Conservation (phyloP, 2,113 vertebrate genomes). For the Dendropsophus ebraccatus region DNA sequence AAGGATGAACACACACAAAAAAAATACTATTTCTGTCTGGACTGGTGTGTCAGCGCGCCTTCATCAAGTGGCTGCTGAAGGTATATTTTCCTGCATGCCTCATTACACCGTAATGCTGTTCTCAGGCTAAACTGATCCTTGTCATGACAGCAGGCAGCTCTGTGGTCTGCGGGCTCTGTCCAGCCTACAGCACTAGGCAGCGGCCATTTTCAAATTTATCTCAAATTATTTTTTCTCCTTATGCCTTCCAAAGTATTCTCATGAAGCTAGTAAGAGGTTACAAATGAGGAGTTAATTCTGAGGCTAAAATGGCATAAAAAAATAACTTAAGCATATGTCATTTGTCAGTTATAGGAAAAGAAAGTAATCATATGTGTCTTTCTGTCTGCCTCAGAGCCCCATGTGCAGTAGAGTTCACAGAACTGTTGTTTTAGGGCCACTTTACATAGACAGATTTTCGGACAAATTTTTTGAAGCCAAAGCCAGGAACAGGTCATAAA, state of each 20-base stretch:
- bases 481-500: no score
- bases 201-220: conserved; percentile 83
- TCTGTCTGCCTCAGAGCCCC: no score
- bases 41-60: conserved; percentile 88
- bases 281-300: conserved; percentile 79
- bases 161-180: conserved; percentile 82
- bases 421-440: no score
- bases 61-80: conserved; percentile 89
- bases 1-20: conserved; percentile 78
- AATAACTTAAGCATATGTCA: conserved; percentile 61
- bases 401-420: no score
- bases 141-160: conserved; percentile 89
- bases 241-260: conserved; percentile 65
- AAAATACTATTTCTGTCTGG: conserved; percentile 83
- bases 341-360: conserved; percentile 78
- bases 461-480: no score
- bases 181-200: conserved; percentile 78
- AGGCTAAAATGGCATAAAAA: conserved; percentile 76
- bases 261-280: conserved; percentile 83
- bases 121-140: conserved; percentile 86
- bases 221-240: conserved; percentile 73
- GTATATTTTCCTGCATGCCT: conserved; percentile 90
- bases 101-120: conserved; percentile 93
- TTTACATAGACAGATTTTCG: no score
- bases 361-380: no score